phyloP scores from a whole-genome alignment of 2,888 invertebrate genomes.

The Himalopsyche tibetana region DNA sequence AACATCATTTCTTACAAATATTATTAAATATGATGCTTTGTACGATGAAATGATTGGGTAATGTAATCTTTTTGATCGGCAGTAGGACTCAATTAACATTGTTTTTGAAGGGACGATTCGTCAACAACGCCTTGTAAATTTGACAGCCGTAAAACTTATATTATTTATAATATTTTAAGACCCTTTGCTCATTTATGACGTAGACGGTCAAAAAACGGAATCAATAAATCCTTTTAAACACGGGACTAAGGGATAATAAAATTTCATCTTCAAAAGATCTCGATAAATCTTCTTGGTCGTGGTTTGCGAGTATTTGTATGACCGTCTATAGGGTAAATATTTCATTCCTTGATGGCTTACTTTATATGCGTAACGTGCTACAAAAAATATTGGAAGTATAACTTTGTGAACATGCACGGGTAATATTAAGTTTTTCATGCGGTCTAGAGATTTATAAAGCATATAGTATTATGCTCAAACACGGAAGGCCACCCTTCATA shows the following conservation, averaged over 20 bases:
- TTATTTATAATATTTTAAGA: no score
- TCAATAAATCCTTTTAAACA: constrained; percentile 37
- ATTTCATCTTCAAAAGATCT: constrained; percentile 37
- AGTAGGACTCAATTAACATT: no score
- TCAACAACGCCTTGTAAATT: no score
- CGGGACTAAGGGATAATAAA: constrained; percentile 45
- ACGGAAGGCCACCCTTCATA: neutral
- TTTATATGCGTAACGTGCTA: constrained; percentile 48
- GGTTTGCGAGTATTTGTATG: constrained; percentile 17
- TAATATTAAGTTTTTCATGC: constrained; percentile 44
- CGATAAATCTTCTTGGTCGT: constrained; percentile 8
- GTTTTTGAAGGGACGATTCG: no score
- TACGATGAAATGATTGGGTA: no score
- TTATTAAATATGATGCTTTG: no score
- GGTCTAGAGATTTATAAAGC: constrained; percentile 28
- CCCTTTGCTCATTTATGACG: neutral
- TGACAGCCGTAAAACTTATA: no score
- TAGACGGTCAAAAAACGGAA: neutral
- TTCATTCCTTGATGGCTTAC: constrained; percentile 49
- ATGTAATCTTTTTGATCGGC: no score
- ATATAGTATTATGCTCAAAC: constrained; percentile 28
- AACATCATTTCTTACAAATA: no score
- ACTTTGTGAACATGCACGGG: constrained; percentile 27
- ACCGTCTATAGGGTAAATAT: constrained; percentile 45
- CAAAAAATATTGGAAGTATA: constrained; percentile 48